These are phyloP conservation scores for Chymomyza fuscimana DNA, from an alignment of 2,888 invertebrate species.

Conservation along the genomic window DNA sequence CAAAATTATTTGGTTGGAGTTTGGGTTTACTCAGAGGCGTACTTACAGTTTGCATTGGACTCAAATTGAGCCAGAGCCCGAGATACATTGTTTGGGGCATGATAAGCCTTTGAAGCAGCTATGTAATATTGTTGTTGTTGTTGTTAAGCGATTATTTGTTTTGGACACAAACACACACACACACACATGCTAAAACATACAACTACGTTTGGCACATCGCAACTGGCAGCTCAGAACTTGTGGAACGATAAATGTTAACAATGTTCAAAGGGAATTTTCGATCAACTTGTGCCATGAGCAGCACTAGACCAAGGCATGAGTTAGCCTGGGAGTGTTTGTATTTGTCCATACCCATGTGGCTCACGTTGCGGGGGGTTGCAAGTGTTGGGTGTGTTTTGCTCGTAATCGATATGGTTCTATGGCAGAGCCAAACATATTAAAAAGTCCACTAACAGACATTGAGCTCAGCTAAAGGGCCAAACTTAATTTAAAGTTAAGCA, in stretches of 20 bases:
- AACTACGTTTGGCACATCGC: conserved; percentile 25
- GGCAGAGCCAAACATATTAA: background rate
- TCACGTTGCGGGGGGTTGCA: conserved; percentile 17
- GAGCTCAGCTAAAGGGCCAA: conserved; percentile 1
- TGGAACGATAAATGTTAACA: conserved; percentile 31
- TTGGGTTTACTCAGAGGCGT: conserved; percentile 19
- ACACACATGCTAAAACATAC: background rate
- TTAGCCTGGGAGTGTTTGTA: background rate
- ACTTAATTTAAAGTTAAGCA: background rate
- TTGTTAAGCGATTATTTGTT: conserved; percentile 57
- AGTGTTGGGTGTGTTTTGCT: conserved; percentile 11
- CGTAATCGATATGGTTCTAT: conserved; percentile 6
- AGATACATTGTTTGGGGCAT: conserved; percentile 15
- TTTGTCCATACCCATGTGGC: background rate
- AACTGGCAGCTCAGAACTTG: conserved; percentile 31
- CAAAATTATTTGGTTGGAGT: conserved; percentile 17
- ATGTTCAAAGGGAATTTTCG: conserved; percentile 63
- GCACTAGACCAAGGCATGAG: background rate
- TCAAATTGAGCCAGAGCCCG: conserved; percentile 51
- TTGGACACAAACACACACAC: conserved; percentile 16
- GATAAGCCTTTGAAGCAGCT: conserved; percentile 60
- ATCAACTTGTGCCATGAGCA: conserved; percentile 29
- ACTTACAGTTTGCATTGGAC: conserved; percentile 33
- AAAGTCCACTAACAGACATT: conserved; percentile 24
- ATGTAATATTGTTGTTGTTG: background rate